These are phyloP conservation scores for Nothura maculosa DNA, from an alignment of 2,797 vertebrate genomes.

Conservation along the genomic window DNA sequence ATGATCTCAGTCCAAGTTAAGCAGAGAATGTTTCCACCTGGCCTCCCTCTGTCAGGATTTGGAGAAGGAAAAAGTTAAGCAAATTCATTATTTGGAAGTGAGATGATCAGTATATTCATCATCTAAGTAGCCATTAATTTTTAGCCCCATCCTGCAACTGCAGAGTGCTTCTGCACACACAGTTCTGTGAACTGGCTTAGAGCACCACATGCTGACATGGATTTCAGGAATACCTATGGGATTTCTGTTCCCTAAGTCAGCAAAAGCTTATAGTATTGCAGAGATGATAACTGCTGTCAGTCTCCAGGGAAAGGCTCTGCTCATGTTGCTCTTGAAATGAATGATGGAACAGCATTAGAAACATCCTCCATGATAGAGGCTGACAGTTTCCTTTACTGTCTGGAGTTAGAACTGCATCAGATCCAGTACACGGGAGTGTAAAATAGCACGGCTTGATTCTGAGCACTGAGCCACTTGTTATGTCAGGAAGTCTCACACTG, in stretches of 20 bases:
- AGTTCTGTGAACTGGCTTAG: background rate
- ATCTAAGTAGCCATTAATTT: background rate
- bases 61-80: background rate
- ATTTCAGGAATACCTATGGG: conserved; percentile 1
- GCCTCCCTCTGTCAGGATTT: background rate
- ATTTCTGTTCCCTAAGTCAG: conserved; percentile 46
- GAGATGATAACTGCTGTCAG: conserved; percentile 47
- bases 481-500: background rate
- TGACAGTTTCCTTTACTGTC: conserved; percentile 11
- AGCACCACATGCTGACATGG: background rate
- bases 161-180: background rate
- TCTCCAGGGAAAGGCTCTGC: conserved; percentile 32
- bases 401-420: background rate
- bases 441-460: background rate
- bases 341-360: conserved; percentile 40
- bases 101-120: background rate
- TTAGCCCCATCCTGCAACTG: background rate
- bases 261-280: conserved; percentile 10
- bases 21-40: background rate
- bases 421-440: background rate
- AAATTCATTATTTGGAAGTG: background rate
- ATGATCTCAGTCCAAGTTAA: background rate
- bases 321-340: background rate
- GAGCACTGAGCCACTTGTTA: background rate
- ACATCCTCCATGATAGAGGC: background rate